Evolutionary conservation across 2,797 vertebrate genomes (phyloP).

Genomic region (Acrossocheilus fasciatus): DNA sequence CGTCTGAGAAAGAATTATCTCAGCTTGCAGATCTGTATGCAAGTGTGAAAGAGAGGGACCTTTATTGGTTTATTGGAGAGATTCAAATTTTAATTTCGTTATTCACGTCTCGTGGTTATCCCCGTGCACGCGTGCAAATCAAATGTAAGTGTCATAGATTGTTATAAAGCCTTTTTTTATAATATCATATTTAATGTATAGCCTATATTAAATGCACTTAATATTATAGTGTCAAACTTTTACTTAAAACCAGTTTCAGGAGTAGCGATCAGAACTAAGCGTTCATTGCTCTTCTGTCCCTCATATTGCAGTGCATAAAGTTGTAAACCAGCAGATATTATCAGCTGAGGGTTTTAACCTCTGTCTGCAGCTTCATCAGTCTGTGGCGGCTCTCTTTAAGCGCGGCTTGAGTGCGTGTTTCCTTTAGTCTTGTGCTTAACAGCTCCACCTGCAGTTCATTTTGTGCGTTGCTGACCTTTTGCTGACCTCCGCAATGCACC

Average conservation of each 20-base stretch:
- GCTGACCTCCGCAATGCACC: slow-evolving; percentile 27
- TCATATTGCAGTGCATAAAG: neutral
- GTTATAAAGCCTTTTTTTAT: neutral
- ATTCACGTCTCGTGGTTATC: neutral
- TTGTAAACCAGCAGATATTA: neutral
- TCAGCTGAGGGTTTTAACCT: slow-evolving; percentile 40
- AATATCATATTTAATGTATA: neutral
- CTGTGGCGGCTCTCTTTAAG: slow-evolving; percentile 30
- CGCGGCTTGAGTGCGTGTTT: neutral
- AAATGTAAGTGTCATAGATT: neutral
- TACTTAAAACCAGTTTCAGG: neutral
- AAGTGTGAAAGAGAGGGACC: neutral
- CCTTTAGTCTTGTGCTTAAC: slow-evolving; percentile 35
- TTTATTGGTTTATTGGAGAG: neutral
- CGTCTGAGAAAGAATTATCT: neutral
- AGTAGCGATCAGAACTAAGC: slow-evolving; percentile 7
- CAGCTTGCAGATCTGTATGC: neutral
- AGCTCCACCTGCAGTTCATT: slow-evolving; percentile 40
- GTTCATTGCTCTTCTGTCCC: neutral
- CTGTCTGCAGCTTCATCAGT: slow-evolving; percentile 50
- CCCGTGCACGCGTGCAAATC: neutral
- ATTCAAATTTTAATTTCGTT: neutral
- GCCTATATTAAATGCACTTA: neutral
- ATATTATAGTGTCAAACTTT: neutral
- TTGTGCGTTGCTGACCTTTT: slow-evolving; percentile 14